These are phyloP conservation scores for Xestia xanthographa DNA, from an alignment of 2,888 invertebrate genomes.

Conservation along the genomic window DNA sequence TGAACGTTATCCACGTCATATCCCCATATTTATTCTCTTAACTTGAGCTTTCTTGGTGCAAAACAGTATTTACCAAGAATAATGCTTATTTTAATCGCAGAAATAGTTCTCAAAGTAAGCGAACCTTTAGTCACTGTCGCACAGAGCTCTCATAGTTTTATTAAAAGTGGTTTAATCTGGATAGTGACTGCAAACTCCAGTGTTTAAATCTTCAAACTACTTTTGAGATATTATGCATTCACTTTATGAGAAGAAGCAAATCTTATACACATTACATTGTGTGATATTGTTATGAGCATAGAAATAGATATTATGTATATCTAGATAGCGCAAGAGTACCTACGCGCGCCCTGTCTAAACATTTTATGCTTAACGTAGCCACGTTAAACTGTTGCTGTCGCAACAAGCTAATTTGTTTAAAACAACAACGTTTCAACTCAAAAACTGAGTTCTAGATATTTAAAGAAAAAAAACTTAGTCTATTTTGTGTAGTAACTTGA, in stretches of 20 bases:
- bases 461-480: too few species aligned
- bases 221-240: conserved; percentile 22
- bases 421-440: too few species aligned
- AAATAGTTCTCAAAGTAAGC: conserved; percentile 4
- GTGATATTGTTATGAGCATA: not conserved
- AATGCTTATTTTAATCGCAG: conserved; percentile 28
- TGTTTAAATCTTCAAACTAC: conserved; percentile 24
- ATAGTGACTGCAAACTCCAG: conserved; percentile 31
- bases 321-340: too few species aligned
- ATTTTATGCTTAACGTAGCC: too few species aligned
- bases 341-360: too few species aligned
- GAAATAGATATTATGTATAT: not conserved
- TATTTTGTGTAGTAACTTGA: too few species aligned
- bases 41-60: not conserved
- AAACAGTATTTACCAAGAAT: not conserved
- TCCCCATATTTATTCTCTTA: not conserved
- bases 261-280: not conserved
- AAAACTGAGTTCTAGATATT: too few species aligned
- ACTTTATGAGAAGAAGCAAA: not conserved
- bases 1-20: not conserved
- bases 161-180: conserved; percentile 32
- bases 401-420: too few species aligned
- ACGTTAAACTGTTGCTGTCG: too few species aligned
- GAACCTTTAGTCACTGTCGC: conserved; percentile 2
- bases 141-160: conserved; percentile 17